phyloP scores from a whole-genome alignment of 2,113 vertebrate genomes.

The Tyto alba region DNA sequence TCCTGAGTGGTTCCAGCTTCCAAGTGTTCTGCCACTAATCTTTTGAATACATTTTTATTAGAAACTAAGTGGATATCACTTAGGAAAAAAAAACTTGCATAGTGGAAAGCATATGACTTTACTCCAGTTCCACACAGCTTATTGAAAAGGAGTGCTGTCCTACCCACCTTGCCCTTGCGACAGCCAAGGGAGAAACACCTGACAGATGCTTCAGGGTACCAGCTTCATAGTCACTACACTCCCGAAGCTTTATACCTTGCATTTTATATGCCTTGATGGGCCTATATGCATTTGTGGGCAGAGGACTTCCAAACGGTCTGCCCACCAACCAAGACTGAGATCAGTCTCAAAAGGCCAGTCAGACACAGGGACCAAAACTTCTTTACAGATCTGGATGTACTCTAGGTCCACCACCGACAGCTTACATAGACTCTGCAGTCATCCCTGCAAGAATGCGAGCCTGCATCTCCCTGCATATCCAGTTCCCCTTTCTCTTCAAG shows the following conservation, averaged over 20 bases:
- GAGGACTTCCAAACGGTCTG: background rate
- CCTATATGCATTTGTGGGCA: background rate
- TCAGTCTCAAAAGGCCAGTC: background rate
- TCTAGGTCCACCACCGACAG: background rate
- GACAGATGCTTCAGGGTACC: background rate
- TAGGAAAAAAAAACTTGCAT: background rate
- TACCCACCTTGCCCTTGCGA: background rate
- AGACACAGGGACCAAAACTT: background rate
- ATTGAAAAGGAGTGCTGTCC: background rate
- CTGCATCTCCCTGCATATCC: rapidly evolving
- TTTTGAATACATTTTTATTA: conserved; percentile 10
- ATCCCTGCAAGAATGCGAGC: rapidly evolving
- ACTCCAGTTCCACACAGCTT: background rate
- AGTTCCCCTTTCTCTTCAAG: background rate
- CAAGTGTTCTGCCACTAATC: background rate
- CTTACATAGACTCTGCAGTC: background rate
- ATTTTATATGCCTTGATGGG: background rate
- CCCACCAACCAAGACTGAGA: background rate
- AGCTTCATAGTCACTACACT: background rate
- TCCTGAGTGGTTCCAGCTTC: conserved; percentile 22
- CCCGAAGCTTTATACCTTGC: background rate
- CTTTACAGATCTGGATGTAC: background rate
- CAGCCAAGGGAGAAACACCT: background rate
- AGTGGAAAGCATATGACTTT: background rate
- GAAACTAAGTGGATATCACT: background rate